A percentile compares a stretch with the other conserved stretches of the same genome.
These are phyloP conservation scores for Festucalex cinctus DNA, from an alignment of 2,113 vertebrate species.

Conservation along the genomic window DNA sequence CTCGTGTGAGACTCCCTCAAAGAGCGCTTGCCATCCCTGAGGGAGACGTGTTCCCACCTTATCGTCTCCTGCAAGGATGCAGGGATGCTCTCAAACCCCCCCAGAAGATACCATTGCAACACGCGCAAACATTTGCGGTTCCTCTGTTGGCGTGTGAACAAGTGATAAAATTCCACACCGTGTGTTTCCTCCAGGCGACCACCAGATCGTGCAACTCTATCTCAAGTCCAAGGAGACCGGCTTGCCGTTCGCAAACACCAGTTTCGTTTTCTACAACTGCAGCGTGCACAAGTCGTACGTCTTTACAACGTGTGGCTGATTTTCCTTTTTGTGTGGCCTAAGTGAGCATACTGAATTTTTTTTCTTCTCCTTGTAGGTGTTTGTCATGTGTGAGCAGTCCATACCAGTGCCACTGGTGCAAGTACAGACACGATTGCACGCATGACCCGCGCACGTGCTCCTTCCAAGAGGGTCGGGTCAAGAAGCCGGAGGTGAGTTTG, in stretches of 20 bases:
- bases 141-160: constrained; percentile 1
- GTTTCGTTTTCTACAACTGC: constrained; percentile 99
- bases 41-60: constrained; percentile 31
- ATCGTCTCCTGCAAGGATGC: constrained; percentile 31
- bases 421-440: constrained; percentile 94
- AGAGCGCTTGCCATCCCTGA: constrained; percentile 55
- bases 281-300: constrained; percentile 98
- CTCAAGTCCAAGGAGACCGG: constrained; percentile 97
- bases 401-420: constrained; percentile 97
- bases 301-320: not conserved
- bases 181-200: constrained; percentile 78
- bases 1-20: constrained; percentile 61
- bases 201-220: constrained; percentile 95
- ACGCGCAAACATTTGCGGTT: constrained; percentile 59
- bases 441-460: constrained; percentile 93
- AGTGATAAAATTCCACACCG: constrained; percentile 13
- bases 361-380: constrained; percentile 71
- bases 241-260: constrained; percentile 95
- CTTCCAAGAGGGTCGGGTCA: constrained; percentile 94
- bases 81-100: constrained; percentile 14
- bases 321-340: not conserved
- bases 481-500: constrained; percentile 84
- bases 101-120: constrained; percentile 41
- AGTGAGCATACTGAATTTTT: not conserved
- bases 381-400: constrained; percentile 94